A percentile compares a stretch with the other conserved stretches of the same genome.
phyloP scores from a whole-genome alignment of 2,888 invertebrate species.

The Steinernema carpocapsae region DNA sequence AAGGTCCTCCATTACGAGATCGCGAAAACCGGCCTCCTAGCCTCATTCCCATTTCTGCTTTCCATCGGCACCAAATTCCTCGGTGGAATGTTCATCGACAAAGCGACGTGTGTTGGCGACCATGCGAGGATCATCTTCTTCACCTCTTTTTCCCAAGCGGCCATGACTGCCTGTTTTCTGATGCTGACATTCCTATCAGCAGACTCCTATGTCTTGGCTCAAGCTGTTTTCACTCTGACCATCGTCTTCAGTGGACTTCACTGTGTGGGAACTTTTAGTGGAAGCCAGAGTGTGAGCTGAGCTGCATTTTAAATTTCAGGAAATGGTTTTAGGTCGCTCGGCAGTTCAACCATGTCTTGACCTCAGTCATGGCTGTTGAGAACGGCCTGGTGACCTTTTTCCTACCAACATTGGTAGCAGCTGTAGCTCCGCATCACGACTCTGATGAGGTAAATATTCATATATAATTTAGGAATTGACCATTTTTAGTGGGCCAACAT shows the following conservation, averaged over 20 bases:
- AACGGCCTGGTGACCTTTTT: slow-evolving; percentile 32
- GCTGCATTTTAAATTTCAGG: background rate
- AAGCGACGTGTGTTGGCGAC: slow-evolving; percentile 35
- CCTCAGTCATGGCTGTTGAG: slow-evolving; percentile 34
- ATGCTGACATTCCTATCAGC: slow-evolving; percentile 45
- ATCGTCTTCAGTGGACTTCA: slow-evolving; percentile 57
- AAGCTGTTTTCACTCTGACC: slow-evolving; percentile 55
- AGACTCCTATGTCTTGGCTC: slow-evolving; percentile 41
- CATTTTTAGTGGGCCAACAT: slow-evolving; percentile 10
- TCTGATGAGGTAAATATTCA: background rate
- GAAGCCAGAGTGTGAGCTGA: slow-evolving; percentile 50
- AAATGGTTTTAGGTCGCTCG: slow-evolving; percentile 16
- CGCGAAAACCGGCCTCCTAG: background rate
- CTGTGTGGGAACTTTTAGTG: slow-evolving; percentile 54
- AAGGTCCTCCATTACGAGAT: slow-evolving; percentile 29
- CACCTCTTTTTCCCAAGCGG: slow-evolving; percentile 48
- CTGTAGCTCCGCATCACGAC: background rate
- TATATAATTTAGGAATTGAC: background rate
- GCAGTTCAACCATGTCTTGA: slow-evolving; percentile 35
- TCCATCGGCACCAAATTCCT: slow-evolving; percentile 21
- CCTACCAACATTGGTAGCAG: slow-evolving; percentile 19
- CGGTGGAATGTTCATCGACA: slow-evolving; percentile 21
- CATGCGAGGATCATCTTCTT: slow-evolving; percentile 48
- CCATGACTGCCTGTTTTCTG: slow-evolving; percentile 53
- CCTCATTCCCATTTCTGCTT: slow-evolving; percentile 2